A percentile compares a stretch with the other conserved stretches of the same genome.
Conservation (phyloP, 2,888 invertebrate genomes). For the Marronus borbonicus region DNA sequence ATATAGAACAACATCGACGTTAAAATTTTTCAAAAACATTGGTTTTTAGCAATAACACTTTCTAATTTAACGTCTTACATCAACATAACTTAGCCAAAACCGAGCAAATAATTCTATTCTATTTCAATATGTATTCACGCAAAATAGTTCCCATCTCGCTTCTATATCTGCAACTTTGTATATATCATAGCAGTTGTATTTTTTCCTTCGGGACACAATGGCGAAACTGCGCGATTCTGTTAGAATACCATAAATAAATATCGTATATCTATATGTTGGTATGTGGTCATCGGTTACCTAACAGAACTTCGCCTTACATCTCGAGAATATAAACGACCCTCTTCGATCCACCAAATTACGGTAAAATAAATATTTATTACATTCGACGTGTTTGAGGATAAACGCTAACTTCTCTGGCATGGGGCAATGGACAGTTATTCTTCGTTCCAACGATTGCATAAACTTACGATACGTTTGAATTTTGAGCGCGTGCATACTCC, state of each 20-base stretch:
- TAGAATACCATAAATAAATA: neutral
- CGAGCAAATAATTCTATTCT: too few relatives aligned
- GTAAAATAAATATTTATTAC: conserved; percentile 19
- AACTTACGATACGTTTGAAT: neutral
- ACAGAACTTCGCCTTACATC: conserved; percentile 12
- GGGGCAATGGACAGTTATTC: conserved; percentile 5
- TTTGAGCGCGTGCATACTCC: neutral
- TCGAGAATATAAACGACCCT: conserved; percentile 27
- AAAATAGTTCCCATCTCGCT: too few relatives aligned
- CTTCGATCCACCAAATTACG: neutral
- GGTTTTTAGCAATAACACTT: too few relatives aligned
- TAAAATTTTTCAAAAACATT: too few relatives aligned
- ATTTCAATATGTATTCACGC: too few relatives aligned
- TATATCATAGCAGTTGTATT: too few relatives aligned
- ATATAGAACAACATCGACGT: too few relatives aligned
- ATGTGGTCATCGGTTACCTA: conserved; percentile 12
- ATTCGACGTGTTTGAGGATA: neutral
- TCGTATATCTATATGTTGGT: neutral
- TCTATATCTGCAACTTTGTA: too few relatives aligned
- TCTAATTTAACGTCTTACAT: too few relatives aligned
- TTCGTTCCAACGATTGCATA: neutral
- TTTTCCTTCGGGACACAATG: too few relatives aligned
- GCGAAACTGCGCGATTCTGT: too few relatives aligned
- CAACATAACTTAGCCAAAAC: too few relatives aligned
- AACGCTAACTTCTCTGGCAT: neutral